phyloP scores from a whole-genome alignment of 2,888 invertebrate genomes.

The Hypomecis atomaria region DNA sequence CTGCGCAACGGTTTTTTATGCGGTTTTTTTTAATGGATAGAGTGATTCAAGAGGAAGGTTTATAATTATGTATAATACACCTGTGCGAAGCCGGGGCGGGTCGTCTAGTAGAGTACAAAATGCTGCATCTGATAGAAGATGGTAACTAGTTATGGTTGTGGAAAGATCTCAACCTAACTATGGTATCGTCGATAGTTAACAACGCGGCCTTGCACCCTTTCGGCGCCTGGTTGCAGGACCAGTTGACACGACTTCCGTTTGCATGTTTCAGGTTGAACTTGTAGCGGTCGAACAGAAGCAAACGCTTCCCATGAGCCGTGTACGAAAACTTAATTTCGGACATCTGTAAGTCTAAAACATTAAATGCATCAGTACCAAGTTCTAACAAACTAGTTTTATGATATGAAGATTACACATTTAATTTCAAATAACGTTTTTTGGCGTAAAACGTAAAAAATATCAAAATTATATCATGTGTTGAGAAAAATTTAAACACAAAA shows the following conservation, averaged over 20 bases:
- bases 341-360: slow-evolving; percentile 11
- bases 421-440: background rate
- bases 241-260: slow-evolving; percentile 41
- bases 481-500: no score
- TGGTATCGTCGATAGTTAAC: slow-evolving; percentile 15
- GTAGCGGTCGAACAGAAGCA: slow-evolving; percentile 46
- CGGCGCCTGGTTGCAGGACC: slow-evolving; percentile 47
- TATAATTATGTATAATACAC: no score
- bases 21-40: no score
- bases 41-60: no score
- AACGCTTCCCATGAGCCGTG: slow-evolving; percentile 50
- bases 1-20: no score
- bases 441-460: no score
- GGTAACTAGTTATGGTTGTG: slow-evolving; percentile 15
- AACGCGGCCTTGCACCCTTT: slow-evolving; percentile 44
- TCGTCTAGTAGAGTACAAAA: no score
- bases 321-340: slow-evolving; percentile 29
- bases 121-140: background rate
- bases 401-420: background rate
- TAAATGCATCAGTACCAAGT: background rate
- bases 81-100: no score
- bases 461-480: no score
- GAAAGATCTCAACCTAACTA: slow-evolving; percentile 28
- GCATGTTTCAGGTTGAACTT: slow-evolving; percentile 54
- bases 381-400: background rate